Evolutionary conservation across 53 echinoderm and acorn worm genomes (phyloP).

Genomic region (Apostichopus leukothele): DNA sequence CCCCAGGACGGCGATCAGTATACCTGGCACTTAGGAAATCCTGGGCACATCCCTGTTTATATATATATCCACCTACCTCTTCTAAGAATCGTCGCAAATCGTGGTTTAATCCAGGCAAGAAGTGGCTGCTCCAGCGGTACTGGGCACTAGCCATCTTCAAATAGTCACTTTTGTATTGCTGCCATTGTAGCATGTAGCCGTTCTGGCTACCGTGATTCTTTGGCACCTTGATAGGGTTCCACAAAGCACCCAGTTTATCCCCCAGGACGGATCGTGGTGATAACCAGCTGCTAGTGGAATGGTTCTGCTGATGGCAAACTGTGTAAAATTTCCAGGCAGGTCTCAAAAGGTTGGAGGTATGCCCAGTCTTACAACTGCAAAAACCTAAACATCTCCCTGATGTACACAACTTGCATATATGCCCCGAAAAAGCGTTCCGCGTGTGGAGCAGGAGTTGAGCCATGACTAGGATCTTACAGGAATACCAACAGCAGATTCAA

Average conservation of each 20-base stretch:
- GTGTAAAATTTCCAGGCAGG: slow-evolving; percentile 39
- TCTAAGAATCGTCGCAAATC: slow-evolving; percentile 89
- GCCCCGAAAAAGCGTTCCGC: background rate
- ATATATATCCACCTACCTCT: slow-evolving; percentile 69
- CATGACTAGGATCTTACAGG: background rate
- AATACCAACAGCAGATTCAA: slow-evolving; percentile 26
- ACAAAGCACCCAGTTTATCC: slow-evolving; percentile 25
- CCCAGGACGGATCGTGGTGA: slow-evolving; percentile 26
- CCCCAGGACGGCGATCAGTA: too few species aligned
- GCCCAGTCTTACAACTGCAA: slow-evolving; percentile 21
- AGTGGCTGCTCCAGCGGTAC: slow-evolving; percentile 50
- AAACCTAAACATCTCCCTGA: slow-evolving; percentile 26
- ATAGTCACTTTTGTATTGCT: slow-evolving; percentile 82
- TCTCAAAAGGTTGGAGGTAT: slow-evolving; percentile 30
- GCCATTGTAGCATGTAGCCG: slow-evolving; percentile 76
- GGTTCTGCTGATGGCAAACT: slow-evolving; percentile 9
- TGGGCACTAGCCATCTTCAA: slow-evolving; percentile 59
- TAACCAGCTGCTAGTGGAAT: slow-evolving; percentile 5
- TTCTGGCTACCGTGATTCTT: slow-evolving; percentile 41
- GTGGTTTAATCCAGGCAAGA: slow-evolving; percentile 64
- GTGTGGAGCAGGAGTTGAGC: slow-evolving; percentile 33
- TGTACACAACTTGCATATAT: slow-evolving; percentile 32
- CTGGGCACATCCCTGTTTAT: too few species aligned
- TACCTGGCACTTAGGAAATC: too few species aligned
- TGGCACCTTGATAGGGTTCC: slow-evolving; percentile 42